Conservation (phyloP, 2,888 invertebrate genomes). For the Ceraclea dissimilis region DNA sequence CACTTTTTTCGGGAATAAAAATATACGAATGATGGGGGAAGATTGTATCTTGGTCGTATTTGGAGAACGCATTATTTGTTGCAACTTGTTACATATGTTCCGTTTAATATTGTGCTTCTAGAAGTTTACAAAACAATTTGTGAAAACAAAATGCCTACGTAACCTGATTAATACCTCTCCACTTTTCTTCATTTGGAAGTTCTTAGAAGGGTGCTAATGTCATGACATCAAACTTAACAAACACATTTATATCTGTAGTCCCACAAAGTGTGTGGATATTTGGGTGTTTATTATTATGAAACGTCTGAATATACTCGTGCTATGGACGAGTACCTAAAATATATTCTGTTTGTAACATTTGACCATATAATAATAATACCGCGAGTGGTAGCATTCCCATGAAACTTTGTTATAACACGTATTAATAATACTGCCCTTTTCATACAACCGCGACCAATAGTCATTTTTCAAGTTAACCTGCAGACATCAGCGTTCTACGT, state of each 20-base stretch:
- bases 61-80: too few relatives aligned
- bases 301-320: background rate
- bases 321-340: background rate
- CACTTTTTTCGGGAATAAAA: too few relatives aligned
- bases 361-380: too few relatives aligned
- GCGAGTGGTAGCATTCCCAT: constrained; percentile 21
- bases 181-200: background rate
- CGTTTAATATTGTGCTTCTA: background rate
- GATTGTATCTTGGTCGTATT: too few relatives aligned
- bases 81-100: too few relatives aligned
- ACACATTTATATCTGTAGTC: background rate
- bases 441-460: too few relatives aligned
- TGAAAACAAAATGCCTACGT: background rate
- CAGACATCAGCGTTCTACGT: too few relatives aligned
- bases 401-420: constrained; percentile 21
- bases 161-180: background rate
- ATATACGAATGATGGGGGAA: too few relatives aligned
- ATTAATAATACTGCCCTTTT: constrained; percentile 19
- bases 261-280: background rate
- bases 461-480: too few relatives aligned
- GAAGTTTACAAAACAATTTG: background rate
- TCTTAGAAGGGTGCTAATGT: constrained; percentile 1
- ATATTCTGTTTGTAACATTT: too few relatives aligned
- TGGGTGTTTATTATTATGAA: too few relatives aligned
- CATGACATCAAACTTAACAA: constrained; percentile 2